Evolutionary conservation across 1,140 invertebrate species (phyloP).

Genomic region (Harlomillsia oculata): DNA sequence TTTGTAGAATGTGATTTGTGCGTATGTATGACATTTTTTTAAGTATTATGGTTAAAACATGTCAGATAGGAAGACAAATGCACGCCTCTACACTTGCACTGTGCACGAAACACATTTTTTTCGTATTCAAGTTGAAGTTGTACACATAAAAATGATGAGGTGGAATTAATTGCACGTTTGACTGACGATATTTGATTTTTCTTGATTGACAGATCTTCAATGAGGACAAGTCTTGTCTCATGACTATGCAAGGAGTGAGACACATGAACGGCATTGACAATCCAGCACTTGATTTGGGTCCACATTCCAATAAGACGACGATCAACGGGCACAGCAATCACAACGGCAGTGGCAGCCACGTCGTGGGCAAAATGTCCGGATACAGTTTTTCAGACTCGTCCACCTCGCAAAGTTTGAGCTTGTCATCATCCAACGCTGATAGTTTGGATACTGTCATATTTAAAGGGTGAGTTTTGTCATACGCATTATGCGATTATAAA

Average conservation of each 20-base stretch:
- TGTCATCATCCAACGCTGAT: constrained; percentile 33
- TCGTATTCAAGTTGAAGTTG: no score
- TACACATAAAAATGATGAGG: no score
- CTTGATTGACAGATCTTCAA: constrained; percentile 31
- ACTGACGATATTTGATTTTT: neutral
- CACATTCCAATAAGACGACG: neutral
- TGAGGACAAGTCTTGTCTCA: constrained; percentile 26
- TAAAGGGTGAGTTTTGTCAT: constrained; percentile 30
- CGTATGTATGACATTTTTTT: no score
- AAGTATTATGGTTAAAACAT: no score
- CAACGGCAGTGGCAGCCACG: neutral
- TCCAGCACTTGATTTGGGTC: constrained; percentile 22
- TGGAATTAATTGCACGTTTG: no score
- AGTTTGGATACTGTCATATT: constrained; percentile 35
- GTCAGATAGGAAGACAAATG: no score
- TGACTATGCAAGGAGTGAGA: constrained; percentile 26
- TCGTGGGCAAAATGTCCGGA: constrained; percentile 20
- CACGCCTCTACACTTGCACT: no score
- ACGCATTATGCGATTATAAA: no score
- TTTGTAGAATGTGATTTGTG: no score
- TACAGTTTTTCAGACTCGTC: constrained; percentile 28
- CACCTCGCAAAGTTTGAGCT: constrained; percentile 27
- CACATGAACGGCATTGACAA: constrained; percentile 29
- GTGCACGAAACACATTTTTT: no score
- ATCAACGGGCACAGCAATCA: neutral